Conservation (phyloP, 2,888 invertebrate genomes). For the Noctua pronuba region DNA sequence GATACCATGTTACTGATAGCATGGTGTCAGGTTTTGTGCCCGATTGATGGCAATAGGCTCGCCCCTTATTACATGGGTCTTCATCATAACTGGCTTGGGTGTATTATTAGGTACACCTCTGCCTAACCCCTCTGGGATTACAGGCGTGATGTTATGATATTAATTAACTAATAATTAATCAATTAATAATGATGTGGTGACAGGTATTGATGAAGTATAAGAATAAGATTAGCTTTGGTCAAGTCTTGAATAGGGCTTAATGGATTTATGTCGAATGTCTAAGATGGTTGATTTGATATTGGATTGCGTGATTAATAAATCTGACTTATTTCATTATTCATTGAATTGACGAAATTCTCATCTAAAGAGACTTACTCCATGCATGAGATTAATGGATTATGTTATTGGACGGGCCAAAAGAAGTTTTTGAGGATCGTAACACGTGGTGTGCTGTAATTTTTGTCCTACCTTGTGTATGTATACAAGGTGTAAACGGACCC, state of each 20-base stretch:
- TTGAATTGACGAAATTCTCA: not conserved
- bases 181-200: constrained; percentile 1
- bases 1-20: too few species aligned
- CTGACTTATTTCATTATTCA: not conserved
- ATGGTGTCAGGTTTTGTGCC: not conserved
- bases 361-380: not conserved
- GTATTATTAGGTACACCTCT: not conserved
- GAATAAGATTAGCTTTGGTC: not conserved
- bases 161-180: constrained; percentile 11
- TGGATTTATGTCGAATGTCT: constrained; percentile 6
- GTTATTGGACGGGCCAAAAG: not conserved
- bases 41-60: not conserved
- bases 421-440: not conserved
- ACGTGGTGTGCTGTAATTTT: not conserved
- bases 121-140: not conserved
- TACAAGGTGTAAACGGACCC: not conserved
- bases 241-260: constrained; percentile 3
- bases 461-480: not conserved
- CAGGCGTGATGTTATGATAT: not conserved
- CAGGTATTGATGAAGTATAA: not conserved
- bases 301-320: not conserved
- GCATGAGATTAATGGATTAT: not conserved
- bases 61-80: too few species aligned
- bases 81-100: not conserved
- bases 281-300: not conserved